phyloP scores from a whole-genome alignment of 2,888 invertebrate species.

The Tetrapedia diversipes region DNA sequence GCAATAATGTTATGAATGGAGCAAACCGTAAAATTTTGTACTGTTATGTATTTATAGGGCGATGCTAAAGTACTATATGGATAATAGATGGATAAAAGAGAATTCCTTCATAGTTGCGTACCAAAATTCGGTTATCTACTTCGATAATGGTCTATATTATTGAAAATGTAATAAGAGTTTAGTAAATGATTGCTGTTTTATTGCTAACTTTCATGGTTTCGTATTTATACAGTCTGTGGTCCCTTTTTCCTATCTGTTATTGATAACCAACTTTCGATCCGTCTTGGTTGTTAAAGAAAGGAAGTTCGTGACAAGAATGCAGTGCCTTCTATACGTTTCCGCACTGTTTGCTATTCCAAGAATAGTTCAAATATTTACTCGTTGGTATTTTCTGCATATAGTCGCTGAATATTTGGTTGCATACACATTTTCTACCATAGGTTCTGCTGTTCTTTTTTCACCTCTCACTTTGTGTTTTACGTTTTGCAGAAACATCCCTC shows the following conservation, averaged over 20 bases:
- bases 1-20: no score
- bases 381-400: neutral
- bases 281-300: neutral
- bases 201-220: neutral
- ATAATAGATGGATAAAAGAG: no score
- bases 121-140: no score
- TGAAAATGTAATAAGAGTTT: no score
- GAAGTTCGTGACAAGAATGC: neutral
- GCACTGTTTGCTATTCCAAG: no score
- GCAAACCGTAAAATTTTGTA: no score
- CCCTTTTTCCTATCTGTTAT: neutral
- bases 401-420: neutral
- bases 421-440: neutral
- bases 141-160: no score
- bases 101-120: no score
- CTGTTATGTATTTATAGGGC: no score
- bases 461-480: neutral
- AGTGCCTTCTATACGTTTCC: neutral
- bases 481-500: neutral
- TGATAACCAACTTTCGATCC: neutral
- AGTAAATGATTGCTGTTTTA: neutral
- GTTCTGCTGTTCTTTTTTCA: neutral
- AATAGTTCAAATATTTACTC: constrained; percentile 16
- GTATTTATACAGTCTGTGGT: neutral
- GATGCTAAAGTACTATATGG: no score